Percentiles rank a stretch among this genome's conserved stretches.
phyloP scores from a whole-genome alignment of 2,888 invertebrate genomes.

The Drosophila ustulata region DNA sequence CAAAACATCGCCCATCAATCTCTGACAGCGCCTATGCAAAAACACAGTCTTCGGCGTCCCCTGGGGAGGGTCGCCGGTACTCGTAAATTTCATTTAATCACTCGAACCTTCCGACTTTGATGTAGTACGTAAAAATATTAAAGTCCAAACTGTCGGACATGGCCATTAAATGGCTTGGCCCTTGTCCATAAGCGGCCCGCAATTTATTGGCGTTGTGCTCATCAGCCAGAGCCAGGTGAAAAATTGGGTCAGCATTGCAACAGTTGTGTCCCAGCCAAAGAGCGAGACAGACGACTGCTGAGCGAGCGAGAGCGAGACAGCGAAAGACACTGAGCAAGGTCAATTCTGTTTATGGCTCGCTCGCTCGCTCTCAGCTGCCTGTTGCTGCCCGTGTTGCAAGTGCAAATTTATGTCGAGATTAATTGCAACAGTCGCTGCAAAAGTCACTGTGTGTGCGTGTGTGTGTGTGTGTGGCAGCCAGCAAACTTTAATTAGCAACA shows the following conservation, averaged over 20 bases:
- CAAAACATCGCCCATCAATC: constrained; percentile 60
- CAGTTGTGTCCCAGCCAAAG: constrained; percentile 9
- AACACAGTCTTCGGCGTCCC: constrained; percentile 26
- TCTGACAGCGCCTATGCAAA: constrained; percentile 63
- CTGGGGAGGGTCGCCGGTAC: constrained; percentile 24
- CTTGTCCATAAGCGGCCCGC: constrained; percentile 23
- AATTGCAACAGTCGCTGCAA: constrained; percentile 47
- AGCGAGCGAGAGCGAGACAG: neutral
- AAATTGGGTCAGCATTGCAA: constrained; percentile 52
- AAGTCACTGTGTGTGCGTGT: constrained; percentile 2
- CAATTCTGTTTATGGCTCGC: constrained; percentile 18
- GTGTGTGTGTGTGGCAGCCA: constrained; percentile 18
- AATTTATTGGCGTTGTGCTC: constrained; percentile 54
- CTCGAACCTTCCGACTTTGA: constrained; percentile 63
- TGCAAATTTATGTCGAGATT: constrained; percentile 59
- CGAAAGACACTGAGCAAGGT: constrained; percentile 24
- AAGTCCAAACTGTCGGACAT: constrained; percentile 61
- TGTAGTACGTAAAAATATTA: constrained; percentile 61
- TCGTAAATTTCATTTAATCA: constrained; percentile 67
- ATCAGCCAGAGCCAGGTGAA: constrained; percentile 58
- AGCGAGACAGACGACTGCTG: neutral
- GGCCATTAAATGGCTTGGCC: constrained; percentile 55
- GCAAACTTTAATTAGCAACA: constrained; percentile 50
- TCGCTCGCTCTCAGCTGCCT: neutral
- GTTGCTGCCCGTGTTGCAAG: constrained; percentile 21